A percentile compares a stretch with the other conserved stretches of the same genome.
Conservation (phyloP, 2,113 vertebrate genomes). For the Tricholaema leucomelas region DNA sequence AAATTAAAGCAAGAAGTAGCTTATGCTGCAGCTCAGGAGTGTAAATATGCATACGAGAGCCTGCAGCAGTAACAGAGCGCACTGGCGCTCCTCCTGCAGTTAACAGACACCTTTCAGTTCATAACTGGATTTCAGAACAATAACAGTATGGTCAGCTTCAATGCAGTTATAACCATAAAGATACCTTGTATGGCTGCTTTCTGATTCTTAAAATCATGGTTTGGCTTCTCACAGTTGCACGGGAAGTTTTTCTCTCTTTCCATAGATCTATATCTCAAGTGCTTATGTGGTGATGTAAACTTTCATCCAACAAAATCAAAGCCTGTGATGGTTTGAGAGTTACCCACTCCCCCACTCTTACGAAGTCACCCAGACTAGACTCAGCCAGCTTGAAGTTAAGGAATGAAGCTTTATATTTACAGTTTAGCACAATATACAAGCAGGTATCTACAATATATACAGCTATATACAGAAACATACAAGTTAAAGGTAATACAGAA, state of each 20-base stretch:
- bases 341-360: no score
- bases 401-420: no score
- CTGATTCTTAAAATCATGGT: background rate
- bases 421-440: no score
- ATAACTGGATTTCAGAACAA: background rate
- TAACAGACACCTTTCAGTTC: background rate
- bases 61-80: background rate
- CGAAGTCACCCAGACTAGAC: no score
- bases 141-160: background rate
- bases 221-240: background rate
- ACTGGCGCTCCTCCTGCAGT: background rate
- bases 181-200: background rate
- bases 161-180: background rate
- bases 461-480: no score
- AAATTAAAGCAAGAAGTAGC: background rate
- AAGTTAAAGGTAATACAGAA: no score
- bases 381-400: no score
- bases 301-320: background rate
- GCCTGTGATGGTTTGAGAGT: no score
- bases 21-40: background rate
- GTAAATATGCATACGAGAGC: accelerated
- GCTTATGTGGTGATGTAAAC: accelerated
- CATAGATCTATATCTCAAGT: background rate
- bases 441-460: no score
- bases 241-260: background rate